phyloP scores from a whole-genome alignment of 2,113 vertebrate genomes.

The Campylorhamphus procurvoides region DNA sequence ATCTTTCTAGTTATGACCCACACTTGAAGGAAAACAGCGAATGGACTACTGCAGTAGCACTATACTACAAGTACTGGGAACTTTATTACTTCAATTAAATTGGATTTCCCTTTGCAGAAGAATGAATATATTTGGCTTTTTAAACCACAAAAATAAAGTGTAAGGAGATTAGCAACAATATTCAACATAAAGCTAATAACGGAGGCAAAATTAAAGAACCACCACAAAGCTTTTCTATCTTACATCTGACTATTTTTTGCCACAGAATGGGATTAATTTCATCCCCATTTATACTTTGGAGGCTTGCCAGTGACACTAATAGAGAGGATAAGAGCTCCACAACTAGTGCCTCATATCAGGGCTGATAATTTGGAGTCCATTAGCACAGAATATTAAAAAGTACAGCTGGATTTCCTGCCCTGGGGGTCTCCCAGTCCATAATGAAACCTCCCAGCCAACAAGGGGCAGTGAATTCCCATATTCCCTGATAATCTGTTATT shows the following conservation, averaged over 20 bases:
- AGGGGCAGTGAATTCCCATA: neutral
- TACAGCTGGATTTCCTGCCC: neutral
- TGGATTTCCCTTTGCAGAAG: neutral
- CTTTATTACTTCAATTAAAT: neutral
- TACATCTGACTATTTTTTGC: neutral
- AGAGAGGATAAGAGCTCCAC: neutral
- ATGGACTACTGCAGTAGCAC: neutral
- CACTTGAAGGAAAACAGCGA: neutral
- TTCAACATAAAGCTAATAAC: neutral
- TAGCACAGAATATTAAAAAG: neutral
- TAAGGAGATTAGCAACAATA: neutral
- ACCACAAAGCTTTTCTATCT: neutral
- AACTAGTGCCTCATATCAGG: neutral
- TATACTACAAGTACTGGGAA: neutral
- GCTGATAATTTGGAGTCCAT: slow-evolving; percentile 11
- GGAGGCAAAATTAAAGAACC: neutral
- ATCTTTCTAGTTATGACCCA: neutral
- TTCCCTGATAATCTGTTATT: neutral
- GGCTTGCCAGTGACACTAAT: neutral
- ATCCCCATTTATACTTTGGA: slow-evolving; percentile 1
- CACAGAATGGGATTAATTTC: slow-evolving; percentile 3
- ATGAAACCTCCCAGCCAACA: neutral
- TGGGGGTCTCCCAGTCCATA: neutral
- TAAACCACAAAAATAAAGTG: neutral
- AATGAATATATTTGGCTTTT: neutral